Base-by-base conservation (phyloP, 1,140 invertebrate genomes). In the Onthophagus taurus region DNA sequence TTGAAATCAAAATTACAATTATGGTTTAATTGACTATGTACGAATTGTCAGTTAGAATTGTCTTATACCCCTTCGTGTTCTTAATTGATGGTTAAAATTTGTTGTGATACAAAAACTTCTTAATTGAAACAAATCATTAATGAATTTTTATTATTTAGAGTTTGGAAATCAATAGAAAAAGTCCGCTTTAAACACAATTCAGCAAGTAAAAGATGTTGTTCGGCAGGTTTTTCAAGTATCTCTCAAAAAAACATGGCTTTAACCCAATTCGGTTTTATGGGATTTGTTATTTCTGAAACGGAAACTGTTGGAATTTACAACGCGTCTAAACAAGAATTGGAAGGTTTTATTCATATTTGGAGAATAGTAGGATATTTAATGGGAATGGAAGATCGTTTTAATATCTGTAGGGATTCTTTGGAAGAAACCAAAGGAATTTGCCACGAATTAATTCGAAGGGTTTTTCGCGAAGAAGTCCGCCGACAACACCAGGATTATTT, bases 221-320 rank as follows among this genome's bases (percentile, higher is more conserved):
- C 65, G 7, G 58, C 58, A 1, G 29, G 12, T 14, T 7, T 26
- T 7, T 4, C n/a, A 4, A 16, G 44, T 17, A 72, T 77, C 11
- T 77, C 75, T 0, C 90, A 95, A 63, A 72, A 79, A 45, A 88
- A 92, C 49, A 78, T 94, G 75, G 80, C 79, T 0, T 53, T 91
- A 1, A 89, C 90, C 0, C 85, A 86, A 58, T 89, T 87, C 52
- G 85, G 84, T 7, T 94, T 95, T 55, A 78, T 93, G 50, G 89
- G 88, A 1, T 78, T 82, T 36, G 72, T 78, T 1, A 53, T 89
- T 0, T 47, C 85, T 3, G 76, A 76, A 29, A 75, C 81, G 0
- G 63, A 80, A 31, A 61, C 73, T 21, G 68, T 89, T 20, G 83
- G 85, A 1, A 65, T 89, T 2, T 50, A 58, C 2, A 31, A 68